Base-by-base conservation (phyloP, 2,113 vertebrate genomes). In the Chitala chitala region DNA sequence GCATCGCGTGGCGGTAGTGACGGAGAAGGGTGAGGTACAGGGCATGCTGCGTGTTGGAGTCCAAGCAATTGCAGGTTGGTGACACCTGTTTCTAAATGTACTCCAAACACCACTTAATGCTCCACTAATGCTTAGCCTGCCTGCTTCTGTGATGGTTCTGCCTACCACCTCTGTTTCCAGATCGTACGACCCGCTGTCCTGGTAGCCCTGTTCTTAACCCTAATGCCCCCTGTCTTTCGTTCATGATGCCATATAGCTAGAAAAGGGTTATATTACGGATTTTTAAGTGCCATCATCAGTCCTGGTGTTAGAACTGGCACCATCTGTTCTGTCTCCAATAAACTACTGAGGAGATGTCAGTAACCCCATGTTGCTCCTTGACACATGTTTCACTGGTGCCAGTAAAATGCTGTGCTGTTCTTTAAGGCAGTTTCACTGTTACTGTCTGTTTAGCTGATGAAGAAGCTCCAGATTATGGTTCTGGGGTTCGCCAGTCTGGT, bases 391-490 rank as follows among this genome's bases (percentile, higher is more conserved):
- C n/a, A n/a, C n/a, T n/a, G n/a, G n/a, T n/a, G n/a, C n/a, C n/a
- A n/a, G n/a, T n/a, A n/a, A n/a, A n/a, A n/a, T n/a, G n/a, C 74
- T 78, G 75, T 82, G 77, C 53, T 31, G 9, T n/a, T n/a, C 17
- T 46, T 54, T 5, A 22, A 40, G 24, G n/a, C 46, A 77, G 51
- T 80, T 61, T n/a, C 70, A 74, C 44, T 74, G 24, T 54, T 85
- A 54, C 72, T 13, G 51, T 56, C 77, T 31, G 12, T 84, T 74
- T 76, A 99, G 97, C 91, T 78, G 97, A 99, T 51, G 97, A 99
- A 80, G 97, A 99, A 84, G 97, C 97, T 56, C 97, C 97, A 66
- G 97, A 99, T 90, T 99, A 99, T 73, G 97, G 97, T 26, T 99
- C 96, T 68, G 97, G 97, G 58, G 92, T 99, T 66, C 90, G 97